Base-by-base conservation (phyloP, 2,797 vertebrate species). In the Catamblyrhynchus diadema region DNA sequence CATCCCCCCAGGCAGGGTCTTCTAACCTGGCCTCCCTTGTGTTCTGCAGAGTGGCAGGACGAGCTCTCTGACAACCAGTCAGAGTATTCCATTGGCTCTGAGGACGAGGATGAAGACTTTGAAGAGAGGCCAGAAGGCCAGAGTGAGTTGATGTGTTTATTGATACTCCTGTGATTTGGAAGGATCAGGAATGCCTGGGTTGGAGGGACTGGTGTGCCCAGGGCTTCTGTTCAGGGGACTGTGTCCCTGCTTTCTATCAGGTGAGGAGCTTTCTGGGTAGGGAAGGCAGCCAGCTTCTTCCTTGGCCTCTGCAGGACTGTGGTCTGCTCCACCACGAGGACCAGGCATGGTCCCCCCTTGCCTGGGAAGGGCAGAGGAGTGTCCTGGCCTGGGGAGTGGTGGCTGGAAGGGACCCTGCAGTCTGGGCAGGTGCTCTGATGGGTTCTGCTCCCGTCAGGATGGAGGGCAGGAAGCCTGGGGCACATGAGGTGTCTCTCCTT, bases 31-130 rank as follows among this genome's bases (percentile, higher is more conserved):
- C 19, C 47, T 86, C 56, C n/a, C 47, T n/a, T 87, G 69, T 17
- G 21, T 8, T 85, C 75, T 97, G 96, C 98, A 99, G 99, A 99
- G 95, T 99, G 99, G 99, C 99, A 99, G 96, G 99, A 99, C 3
- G 99, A 99, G 97, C 99, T 99, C 94, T 99, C 99, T 45, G 99
- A 99, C 97, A 99, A 99, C 98, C 99, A 99, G 96, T 99, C 99
- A 2, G 99, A 99, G 95, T 99, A 99, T 94, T 99, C 99, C 50
- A 98, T 99, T 37, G 99, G 99, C 96, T 99, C 99, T 3, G 99
- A 99, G 98, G 99, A 99, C 14, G 99, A 99, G 97, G 99, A 99
- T 50, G 99, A 99, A 98, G 99, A 99, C 96, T 99, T 99, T 82
- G 99, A 99, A 95, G 99, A 99, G 96, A 98, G 99, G 77, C 99